Conservation (phyloP, 2,113 vertebrate species). For the Grantiella picta region DNA sequence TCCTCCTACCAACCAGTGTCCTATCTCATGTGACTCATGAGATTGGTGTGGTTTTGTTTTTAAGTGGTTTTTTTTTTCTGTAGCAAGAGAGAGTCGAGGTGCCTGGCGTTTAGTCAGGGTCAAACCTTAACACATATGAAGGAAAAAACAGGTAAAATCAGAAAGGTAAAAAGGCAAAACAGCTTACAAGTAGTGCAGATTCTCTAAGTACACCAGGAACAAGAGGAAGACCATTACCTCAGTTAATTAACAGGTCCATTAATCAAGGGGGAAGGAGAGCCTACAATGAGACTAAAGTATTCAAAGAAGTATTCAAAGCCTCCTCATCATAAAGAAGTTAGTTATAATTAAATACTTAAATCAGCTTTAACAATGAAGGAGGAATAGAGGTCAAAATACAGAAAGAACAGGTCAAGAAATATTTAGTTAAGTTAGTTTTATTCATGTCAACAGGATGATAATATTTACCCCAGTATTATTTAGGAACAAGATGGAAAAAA, state of each 20-base stretch:
- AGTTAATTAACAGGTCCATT: background rate
- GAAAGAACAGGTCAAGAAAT: background rate
- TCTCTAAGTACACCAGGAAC: background rate
- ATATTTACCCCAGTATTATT: background rate
- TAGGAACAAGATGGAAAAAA: background rate
- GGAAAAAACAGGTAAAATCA: background rate
- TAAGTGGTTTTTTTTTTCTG: too few relatives aligned
- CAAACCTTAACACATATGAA: too few relatives aligned
- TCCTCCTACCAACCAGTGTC: too few relatives aligned
- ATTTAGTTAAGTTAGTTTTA: background rate
- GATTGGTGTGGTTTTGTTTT: too few relatives aligned
- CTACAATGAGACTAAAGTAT: background rate
- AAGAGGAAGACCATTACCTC: background rate
- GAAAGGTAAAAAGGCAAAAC: background rate
- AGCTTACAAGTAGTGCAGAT: background rate
- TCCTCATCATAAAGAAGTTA: background rate
- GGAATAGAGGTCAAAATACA: conserved; percentile 5
- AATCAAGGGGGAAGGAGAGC: background rate
- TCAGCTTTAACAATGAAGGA: background rate
- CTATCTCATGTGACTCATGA: too few relatives aligned
- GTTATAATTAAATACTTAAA: background rate
- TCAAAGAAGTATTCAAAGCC: background rate
- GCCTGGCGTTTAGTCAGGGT: too few relatives aligned
- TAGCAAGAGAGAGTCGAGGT: too few relatives aligned
- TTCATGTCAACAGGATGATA: background rate